Conservation (phyloP, 2,797 vertebrate genomes). For the Tympanoctomys barrerae region DNA sequence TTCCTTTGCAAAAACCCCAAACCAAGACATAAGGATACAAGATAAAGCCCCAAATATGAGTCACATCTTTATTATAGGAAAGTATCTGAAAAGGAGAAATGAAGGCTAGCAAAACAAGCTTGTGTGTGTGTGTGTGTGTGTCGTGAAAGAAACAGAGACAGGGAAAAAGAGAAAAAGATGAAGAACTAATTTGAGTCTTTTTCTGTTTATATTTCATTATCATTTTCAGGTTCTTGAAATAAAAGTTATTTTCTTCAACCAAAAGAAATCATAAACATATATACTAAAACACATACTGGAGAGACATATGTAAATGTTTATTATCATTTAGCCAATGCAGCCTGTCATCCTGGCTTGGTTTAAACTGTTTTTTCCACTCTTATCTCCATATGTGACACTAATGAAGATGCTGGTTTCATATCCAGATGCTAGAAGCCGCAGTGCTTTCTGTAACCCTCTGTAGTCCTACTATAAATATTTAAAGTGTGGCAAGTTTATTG, state of each 20-base stretch:
- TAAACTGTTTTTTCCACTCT: constrained; percentile 49
- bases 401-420: constrained; percentile 11
- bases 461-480: constrained; percentile 69
- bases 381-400: not conserved
- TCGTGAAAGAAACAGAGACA: not conserved
- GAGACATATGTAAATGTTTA: constrained; percentile 34
- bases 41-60: constrained; percentile 3
- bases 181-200: constrained; percentile 11
- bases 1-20: too few species aligned
- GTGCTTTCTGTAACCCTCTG: constrained; percentile 34
- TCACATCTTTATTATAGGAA: not conserved
- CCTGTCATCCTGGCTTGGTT: not conserved
- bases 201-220: constrained; percentile 54
- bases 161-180: not conserved
- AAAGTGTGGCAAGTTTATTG: constrained; percentile 53
- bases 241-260: constrained; percentile 53
- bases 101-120: not conserved
- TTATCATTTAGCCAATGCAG: not conserved
- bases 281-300: not conserved
- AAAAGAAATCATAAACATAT: constrained; percentile 38
- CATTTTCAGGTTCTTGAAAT: constrained; percentile 17
- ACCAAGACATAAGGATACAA: not conserved
- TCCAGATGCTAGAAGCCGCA: constrained; percentile 11
- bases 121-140: not conserved
- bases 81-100: not conserved